Conservation (phyloP, 2,888 invertebrate genomes). For the Cantharis nigra region DNA sequence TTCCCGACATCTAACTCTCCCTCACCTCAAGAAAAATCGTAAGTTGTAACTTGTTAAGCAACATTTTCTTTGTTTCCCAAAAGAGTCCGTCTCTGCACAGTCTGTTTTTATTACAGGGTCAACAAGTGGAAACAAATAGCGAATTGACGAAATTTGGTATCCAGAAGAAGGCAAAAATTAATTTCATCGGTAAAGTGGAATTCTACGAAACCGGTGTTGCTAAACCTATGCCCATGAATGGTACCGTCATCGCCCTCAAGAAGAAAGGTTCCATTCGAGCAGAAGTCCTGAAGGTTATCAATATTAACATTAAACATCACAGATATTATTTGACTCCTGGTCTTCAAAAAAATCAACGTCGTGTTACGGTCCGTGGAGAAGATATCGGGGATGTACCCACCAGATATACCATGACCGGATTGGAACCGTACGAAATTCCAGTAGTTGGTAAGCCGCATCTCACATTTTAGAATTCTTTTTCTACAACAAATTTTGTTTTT, state of each 20-base stretch:
- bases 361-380: constrained; percentile 65
- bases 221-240: constrained; percentile 64
- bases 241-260: constrained; percentile 62
- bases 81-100: constrained; percentile 31
- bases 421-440: constrained; percentile 67
- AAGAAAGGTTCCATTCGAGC: constrained; percentile 59
- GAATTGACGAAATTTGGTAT: constrained; percentile 53
- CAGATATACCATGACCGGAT: constrained; percentile 65
- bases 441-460: constrained; percentile 64
- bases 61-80: constrained; percentile 20
- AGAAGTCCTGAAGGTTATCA: constrained; percentile 60
- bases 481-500: constrained; percentile 47
- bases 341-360: constrained; percentile 65
- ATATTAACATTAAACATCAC: constrained; percentile 60
- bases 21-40: constrained; percentile 44
- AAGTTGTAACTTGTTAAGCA: constrained; percentile 48
- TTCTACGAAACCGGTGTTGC: constrained; percentile 69
- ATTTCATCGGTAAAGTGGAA: constrained; percentile 68
- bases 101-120: constrained; percentile 56
- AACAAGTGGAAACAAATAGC: constrained; percentile 58
- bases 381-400: constrained; percentile 69
- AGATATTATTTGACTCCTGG: constrained; percentile 67
- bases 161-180: constrained; percentile 67
- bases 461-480: neutral
- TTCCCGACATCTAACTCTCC: constrained; percentile 12